Conservation (phyloP, 2,797 vertebrate genomes). For the Prunella strophiata region DNA sequence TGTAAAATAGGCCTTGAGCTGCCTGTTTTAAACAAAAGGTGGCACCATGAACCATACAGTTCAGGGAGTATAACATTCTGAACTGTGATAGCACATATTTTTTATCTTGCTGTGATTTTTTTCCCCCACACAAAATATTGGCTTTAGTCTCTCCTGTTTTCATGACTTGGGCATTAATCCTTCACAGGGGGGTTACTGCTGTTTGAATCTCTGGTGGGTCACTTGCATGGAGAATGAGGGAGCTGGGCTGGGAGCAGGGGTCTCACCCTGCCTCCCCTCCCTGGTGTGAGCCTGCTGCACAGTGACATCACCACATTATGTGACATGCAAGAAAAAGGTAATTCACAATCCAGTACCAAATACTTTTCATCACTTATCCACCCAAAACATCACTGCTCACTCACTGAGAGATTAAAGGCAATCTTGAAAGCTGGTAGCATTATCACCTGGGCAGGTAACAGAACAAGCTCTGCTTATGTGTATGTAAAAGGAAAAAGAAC, state of each 20-base stretch:
- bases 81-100: neutral
- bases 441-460: neutral
- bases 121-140: fast-evolving
- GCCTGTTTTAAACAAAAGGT: neutral
- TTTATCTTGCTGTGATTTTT: neutral
- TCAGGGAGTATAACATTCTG: neutral
- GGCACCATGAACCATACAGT: fast-evolving
- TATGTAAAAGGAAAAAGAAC: neutral
- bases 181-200: neutral
- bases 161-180: neutral
- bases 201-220: neutral
- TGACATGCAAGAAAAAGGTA: neutral
- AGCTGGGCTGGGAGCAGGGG: neutral
- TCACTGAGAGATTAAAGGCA: neutral
- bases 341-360: neutral
- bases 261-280: neutral
- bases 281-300: neutral
- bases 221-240: neutral
- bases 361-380: neutral
- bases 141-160: neutral
- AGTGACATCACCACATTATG: neutral
- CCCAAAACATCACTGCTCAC: neutral
- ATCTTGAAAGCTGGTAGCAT: neutral
- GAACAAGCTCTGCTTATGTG: neutral
- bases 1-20: neutral